A percentile compares a stretch with the other conserved stretches of the same genome.
phyloP scores from a whole-genome alignment of 1,140 invertebrate genomes.

The Asobara japonica region DNA sequence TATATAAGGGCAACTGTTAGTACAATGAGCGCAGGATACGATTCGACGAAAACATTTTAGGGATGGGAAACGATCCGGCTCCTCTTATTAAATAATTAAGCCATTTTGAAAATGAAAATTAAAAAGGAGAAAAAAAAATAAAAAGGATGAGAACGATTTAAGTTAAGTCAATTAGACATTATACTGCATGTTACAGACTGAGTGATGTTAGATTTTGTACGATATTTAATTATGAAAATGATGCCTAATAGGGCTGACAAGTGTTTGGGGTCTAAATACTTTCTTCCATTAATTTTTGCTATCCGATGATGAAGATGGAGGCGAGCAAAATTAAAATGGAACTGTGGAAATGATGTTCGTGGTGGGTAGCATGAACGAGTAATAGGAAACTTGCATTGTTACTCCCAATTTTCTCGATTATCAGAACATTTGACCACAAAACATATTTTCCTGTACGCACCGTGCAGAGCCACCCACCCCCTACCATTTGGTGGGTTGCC shows the following conservation, averaged over 20 bases:
- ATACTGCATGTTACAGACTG: conserved; percentile 37
- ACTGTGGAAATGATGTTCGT: neutral
- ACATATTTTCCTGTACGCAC: too few species aligned
- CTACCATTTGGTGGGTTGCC: too few species aligned
- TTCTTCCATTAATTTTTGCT: neutral
- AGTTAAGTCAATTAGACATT: conserved; percentile 36
- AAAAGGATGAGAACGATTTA: conserved; percentile 15
- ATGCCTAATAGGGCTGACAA: neutral
- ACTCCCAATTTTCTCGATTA: too few species aligned
- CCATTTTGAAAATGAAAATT: neutral
- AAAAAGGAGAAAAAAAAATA: neutral
- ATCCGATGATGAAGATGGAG: neutral
- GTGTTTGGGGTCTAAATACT: conserved; percentile 3
- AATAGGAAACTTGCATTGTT: too few species aligned
- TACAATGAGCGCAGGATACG: conserved; percentile 46
- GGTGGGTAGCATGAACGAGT: neutral
- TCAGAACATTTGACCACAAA: too few species aligned
- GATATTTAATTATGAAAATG: conserved; percentile 27
- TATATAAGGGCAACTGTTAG: conserved; percentile 39
- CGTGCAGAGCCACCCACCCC: too few species aligned
- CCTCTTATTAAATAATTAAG: conserved; percentile 36
- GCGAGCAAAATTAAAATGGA: neutral
- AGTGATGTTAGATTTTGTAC: conserved; percentile 35
- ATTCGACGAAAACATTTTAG: conserved; percentile 38
- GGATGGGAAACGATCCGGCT: conserved; percentile 35